Evolutionary conservation across 2,113 vertebrate genomes (phyloP).

Genomic region (Catagonus wagneri): DNA sequence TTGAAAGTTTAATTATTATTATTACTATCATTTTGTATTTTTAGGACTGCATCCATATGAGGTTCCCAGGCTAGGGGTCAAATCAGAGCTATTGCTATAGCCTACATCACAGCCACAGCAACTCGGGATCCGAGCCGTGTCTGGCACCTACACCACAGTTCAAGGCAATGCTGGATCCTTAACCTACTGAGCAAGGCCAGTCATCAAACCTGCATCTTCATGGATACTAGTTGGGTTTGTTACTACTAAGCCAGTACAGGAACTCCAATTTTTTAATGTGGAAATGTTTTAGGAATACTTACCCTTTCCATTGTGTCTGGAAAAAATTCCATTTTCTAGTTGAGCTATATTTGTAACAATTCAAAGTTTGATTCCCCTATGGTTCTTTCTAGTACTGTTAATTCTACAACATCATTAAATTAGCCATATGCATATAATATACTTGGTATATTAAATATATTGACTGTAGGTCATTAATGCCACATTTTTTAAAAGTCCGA

Average conservation of each 20-base stretch:
- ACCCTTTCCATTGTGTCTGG: neutral
- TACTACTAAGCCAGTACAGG: too few species aligned
- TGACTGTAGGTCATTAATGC: neutral
- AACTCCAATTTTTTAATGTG: neutral
- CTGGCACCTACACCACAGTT: too few species aligned
- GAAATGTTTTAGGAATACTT: neutral
- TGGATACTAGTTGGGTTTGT: too few species aligned
- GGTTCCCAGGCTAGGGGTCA: too few species aligned
- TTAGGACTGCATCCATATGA: too few species aligned
- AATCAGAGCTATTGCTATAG: too few species aligned
- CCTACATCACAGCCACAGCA: too few species aligned
- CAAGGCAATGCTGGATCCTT: too few species aligned
- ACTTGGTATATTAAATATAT: neutral
- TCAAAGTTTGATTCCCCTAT: neutral
- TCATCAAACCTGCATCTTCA: too few species aligned
- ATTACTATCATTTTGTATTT: too few species aligned
- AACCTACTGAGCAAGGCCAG: too few species aligned
- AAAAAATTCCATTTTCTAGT: neutral
- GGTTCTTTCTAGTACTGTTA: neutral
- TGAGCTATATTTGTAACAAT: neutral
- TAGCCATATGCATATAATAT: conserved; percentile 59
- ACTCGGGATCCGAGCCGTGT: too few species aligned
- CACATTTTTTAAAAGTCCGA: neutral
- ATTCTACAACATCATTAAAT: conserved; percentile 63
- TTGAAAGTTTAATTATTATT: neutral